phyloP scores from a whole-genome alignment of 2,113 vertebrate species.

The Origma solitaria region DNA sequence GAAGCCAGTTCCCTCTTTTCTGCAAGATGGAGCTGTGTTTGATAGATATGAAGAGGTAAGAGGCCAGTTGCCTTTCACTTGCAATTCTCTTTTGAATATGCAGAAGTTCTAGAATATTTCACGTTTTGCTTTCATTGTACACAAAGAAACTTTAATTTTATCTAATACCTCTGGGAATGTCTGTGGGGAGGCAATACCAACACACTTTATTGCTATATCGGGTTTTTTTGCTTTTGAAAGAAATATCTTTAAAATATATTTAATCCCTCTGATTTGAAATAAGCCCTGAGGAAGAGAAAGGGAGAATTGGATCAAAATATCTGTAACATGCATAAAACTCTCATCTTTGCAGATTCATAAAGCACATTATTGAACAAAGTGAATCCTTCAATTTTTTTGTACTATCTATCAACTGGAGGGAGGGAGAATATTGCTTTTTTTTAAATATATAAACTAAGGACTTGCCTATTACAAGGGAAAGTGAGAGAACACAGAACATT shows the following conservation, averaged over 20 bases:
- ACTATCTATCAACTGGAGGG: background rate
- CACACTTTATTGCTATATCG: background rate
- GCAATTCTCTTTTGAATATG: background rate
- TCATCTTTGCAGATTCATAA: background rate
- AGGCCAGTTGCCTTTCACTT: background rate
- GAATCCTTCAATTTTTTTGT: background rate
- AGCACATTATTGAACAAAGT: background rate
- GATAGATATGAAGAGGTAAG: slow-evolving; percentile 98
- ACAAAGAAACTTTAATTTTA: background rate
- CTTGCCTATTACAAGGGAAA: background rate
- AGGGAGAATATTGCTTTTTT: background rate
- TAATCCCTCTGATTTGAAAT: slow-evolving; percentile 13
- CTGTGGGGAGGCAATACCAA: background rate
- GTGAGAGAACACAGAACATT: background rate
- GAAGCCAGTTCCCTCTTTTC: slow-evolving; percentile 89
- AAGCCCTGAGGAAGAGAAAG: background rate
- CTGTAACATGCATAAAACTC: background rate
- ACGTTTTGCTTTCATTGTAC: background rate
- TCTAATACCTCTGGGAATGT: background rate
- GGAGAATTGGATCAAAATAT: background rate
- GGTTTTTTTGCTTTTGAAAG: background rate
- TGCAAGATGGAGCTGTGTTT: slow-evolving; percentile 93
- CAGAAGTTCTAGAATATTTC: background rate
- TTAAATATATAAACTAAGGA: background rate
- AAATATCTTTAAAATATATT: background rate